These are phyloP conservation scores for Brachionus rubens DNA, from an alignment of 1,140 invertebrate genomes.

Conservation along the genomic window DNA sequence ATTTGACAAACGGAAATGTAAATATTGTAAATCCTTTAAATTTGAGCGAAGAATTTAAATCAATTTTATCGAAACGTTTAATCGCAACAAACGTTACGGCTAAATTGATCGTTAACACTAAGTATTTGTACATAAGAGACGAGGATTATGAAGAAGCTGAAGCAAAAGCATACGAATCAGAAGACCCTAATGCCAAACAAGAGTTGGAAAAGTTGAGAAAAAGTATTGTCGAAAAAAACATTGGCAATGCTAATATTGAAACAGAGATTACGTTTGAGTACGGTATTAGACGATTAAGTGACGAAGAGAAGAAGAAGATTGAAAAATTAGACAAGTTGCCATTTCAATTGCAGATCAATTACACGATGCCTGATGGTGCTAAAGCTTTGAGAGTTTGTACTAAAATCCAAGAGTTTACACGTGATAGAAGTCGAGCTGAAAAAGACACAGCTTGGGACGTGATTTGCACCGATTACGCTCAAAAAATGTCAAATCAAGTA, in stretches of 20 bases:
- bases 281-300: constrained; percentile 22
- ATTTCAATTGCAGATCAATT: constrained; percentile 51
- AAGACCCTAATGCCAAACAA: background rate
- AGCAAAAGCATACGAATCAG: background rate
- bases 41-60: constrained; percentile 41
- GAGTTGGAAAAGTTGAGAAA: background rate
- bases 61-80: constrained; percentile 13
- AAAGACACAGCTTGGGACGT: background rate
- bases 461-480: background rate
- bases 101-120: constrained; percentile 39
- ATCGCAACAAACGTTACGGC: constrained; percentile 14
- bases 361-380: constrained; percentile 52
- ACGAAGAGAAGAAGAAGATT: background rate
- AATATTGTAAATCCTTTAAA: constrained; percentile 48
- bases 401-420: constrained; percentile 17
- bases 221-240: background rate
- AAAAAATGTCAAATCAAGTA: constrained; percentile 34
- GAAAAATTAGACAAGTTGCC: constrained; percentile 12
- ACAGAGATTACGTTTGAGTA: constrained; percentile 40
- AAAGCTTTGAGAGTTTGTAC: constrained; percentile 46
- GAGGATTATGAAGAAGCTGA: constrained; percentile 22
- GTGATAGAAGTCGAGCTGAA: background rate
- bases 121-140: constrained; percentile 45
- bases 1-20: constrained; percentile 56
- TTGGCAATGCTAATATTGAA: constrained; percentile 37